Conservation (phyloP, 2,797 vertebrate genomes). For the Syncerus caffer region DNA sequence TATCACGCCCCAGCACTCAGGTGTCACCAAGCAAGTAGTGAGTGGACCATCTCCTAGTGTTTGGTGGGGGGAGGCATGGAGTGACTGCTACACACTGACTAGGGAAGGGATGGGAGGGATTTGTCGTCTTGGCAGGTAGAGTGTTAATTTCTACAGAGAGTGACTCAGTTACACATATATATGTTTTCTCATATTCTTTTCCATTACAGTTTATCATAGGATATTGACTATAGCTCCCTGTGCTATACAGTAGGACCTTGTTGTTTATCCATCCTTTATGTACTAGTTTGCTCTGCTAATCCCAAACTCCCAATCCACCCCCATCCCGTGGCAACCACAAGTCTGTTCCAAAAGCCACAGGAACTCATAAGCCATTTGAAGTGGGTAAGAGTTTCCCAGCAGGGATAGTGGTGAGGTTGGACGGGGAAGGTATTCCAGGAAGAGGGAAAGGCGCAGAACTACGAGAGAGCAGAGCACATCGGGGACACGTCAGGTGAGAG, state of each 20-base stretch:
- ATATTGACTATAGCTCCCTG: background rate
- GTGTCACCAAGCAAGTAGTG: background rate
- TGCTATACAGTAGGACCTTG: background rate
- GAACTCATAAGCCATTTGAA: background rate
- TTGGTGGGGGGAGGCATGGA: background rate
- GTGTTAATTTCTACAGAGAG: background rate
- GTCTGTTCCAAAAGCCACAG: background rate
- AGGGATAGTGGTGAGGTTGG: background rate
- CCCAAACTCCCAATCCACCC: background rate
- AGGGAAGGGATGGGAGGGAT: background rate
- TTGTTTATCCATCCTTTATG: background rate
- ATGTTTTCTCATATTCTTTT: background rate
- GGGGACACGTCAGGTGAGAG: accelerated
- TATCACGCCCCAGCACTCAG: background rate
- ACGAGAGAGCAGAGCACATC: background rate
- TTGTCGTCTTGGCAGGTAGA: background rate
- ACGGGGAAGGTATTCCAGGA: too few relatives aligned
- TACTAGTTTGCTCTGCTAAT: background rate
- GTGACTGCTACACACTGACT: background rate
- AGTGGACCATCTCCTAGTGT: background rate
- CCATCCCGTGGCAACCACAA: background rate
- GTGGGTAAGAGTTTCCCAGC: background rate
- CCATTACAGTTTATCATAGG: background rate
- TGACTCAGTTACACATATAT: background rate
- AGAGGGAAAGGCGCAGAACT: background rate